phyloP scores from a whole-genome alignment of 2,888 invertebrate genomes.

The Leptogaster cylindrica region DNA sequence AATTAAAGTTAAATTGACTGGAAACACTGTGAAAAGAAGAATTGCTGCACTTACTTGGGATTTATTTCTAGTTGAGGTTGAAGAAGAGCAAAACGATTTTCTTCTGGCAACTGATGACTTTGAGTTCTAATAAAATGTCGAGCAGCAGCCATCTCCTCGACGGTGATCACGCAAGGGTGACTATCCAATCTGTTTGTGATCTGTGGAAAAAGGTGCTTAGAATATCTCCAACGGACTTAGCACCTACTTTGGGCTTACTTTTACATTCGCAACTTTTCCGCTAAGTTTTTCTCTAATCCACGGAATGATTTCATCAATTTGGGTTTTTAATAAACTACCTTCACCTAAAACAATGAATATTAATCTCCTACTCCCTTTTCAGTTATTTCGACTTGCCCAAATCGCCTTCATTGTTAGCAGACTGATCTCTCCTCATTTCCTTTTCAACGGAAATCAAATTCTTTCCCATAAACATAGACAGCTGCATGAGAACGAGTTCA shows the following conservation, averaged over 20 bases:
- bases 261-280: slow-evolving; percentile 82
- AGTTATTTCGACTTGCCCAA: slow-evolving; percentile 57
- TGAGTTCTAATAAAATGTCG: slow-evolving; percentile 93
- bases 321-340: slow-evolving; percentile 73
- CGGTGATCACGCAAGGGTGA: slow-evolving; percentile 94
- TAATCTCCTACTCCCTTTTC: too few species aligned
- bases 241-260: slow-evolving; percentile 59
- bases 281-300: slow-evolving; percentile 80
- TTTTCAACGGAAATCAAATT: slow-evolving; percentile 89
- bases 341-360: slow-evolving; percentile 63
- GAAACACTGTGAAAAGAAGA: neutral
- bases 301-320: slow-evolving; percentile 78
- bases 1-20: neutral
- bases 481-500: slow-evolving; percentile 89
- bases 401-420: slow-evolving; percentile 66
- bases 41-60: slow-evolving; percentile 75
- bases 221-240: neutral
- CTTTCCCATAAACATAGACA: slow-evolving; percentile 76
- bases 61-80: slow-evolving; percentile 95
- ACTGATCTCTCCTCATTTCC: slow-evolving; percentile 81
- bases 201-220: slow-evolving; percentile 33
- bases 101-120: slow-evolving; percentile 80
- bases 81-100: slow-evolving; percentile 82
- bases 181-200: slow-evolving; percentile 81
- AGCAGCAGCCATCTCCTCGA: slow-evolving; percentile 96